Evolutionary conservation across 2,888 invertebrate genomes (phyloP).

Genomic region (Automeris io): DNA sequence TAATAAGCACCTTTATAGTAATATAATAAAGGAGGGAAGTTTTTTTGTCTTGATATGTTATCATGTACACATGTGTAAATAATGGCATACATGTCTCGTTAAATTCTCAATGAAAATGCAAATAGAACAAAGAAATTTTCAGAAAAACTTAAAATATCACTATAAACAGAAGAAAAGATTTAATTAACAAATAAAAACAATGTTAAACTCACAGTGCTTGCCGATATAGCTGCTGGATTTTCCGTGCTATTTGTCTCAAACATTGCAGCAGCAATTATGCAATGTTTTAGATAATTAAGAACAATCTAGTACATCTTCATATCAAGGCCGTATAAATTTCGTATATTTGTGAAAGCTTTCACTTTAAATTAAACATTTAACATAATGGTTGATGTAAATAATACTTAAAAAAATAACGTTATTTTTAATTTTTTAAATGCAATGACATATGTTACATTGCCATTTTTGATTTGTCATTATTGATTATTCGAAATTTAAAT

Average conservation of each 20-base stretch:
- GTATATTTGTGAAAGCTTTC: background rate
- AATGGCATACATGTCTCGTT: too few species aligned
- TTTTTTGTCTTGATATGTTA: too few species aligned
- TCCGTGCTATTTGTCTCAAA: slow-evolving; percentile 57
- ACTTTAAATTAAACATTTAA: slow-evolving; percentile 30
- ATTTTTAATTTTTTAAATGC: slow-evolving; percentile 57
- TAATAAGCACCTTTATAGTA: too few species aligned
- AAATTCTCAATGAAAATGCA: too few species aligned
- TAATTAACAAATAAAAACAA: too few species aligned
- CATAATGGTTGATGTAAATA: slow-evolving; percentile 60
- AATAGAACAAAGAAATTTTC: too few species aligned
- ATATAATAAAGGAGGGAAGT: too few species aligned
- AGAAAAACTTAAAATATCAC: too few species aligned
- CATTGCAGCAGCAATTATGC: slow-evolving; percentile 46
- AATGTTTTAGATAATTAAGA: slow-evolving; percentile 10
- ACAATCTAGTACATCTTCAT: slow-evolving; percentile 1
- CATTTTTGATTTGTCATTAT: slow-evolving; percentile 41
- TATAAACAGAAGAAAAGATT: too few species aligned
- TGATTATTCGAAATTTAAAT: slow-evolving; percentile 51
- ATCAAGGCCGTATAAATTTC: background rate
- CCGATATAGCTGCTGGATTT: slow-evolving; percentile 36
- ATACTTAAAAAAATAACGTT: slow-evolving; percentile 44
- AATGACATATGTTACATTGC: slow-evolving; percentile 56
- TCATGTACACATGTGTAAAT: too few species aligned
- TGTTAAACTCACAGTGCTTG: slow-evolving; percentile 26